These are phyloP conservation scores for Pseudorectes ferrugineus DNA, from an alignment of 2,113 vertebrate species.

Conservation along the genomic window DNA sequence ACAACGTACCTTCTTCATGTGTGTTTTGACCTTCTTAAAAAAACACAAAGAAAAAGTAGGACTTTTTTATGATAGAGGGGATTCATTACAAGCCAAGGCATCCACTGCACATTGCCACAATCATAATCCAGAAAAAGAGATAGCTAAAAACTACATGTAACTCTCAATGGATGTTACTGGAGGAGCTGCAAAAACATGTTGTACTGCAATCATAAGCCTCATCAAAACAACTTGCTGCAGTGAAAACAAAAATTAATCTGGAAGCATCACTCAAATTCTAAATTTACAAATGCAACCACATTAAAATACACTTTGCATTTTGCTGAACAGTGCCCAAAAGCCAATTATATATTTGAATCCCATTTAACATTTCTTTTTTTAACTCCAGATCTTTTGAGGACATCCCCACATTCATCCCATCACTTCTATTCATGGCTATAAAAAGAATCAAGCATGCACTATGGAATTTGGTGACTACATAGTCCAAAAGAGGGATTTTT, in stretches of 20 bases:
- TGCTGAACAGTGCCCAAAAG: background rate
- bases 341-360: background rate
- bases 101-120: background rate
- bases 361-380: background rate
- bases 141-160: background rate
- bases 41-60: background rate
- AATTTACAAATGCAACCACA: background rate
- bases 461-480: background rate
- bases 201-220: background rate
- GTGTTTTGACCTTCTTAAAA: background rate
- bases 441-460: conserved; percentile 15
- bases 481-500: background rate
- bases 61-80: background rate
- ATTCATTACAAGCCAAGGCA: background rate
- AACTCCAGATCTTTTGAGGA: background rate
- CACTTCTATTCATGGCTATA: background rate
- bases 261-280: background rate
- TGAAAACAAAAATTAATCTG: conserved; percentile 3
- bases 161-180: background rate
- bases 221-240: background rate
- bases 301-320: background rate
- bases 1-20: background rate
- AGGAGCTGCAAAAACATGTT: background rate
- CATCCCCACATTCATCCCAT: background rate
- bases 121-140: background rate